Percentiles rank a stretch among this genome's conserved stretches.
These are phyloP conservation scores for Nannoperca australis DNA, from an alignment of 2,797 vertebrate species.

Conservation along the genomic window DNA sequence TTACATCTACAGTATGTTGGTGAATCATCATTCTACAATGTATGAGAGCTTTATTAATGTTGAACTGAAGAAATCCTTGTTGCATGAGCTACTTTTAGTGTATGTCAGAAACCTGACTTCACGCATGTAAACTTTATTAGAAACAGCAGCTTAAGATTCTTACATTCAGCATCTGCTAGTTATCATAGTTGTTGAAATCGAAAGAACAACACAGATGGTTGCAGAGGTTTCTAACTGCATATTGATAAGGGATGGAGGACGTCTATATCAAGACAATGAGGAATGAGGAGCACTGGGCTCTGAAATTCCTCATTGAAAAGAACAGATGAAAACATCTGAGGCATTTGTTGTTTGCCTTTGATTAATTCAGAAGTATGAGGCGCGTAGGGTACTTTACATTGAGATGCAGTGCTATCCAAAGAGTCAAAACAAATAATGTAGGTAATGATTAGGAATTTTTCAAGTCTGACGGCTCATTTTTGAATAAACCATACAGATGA, in stretches of 20 bases:
- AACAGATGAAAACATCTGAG: slow-evolving; percentile 14
- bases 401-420: slow-evolving; percentile 6
- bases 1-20: slow-evolving; percentile 12
- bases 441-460: slow-evolving; percentile 22
- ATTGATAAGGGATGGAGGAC: slow-evolving; percentile 21
- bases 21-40: neutral
- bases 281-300: slow-evolving; percentile 6
- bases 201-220: slow-evolving; percentile 25
- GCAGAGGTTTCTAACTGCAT: slow-evolving; percentile 27
- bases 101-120: neutral
- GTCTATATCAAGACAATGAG: slow-evolving; percentile 31
- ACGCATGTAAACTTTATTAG: neutral
- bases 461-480: neutral
- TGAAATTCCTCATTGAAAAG: slow-evolving; percentile 7
- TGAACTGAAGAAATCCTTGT: neutral
- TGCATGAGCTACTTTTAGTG: neutral
- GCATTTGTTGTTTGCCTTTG: slow-evolving; percentile 23
- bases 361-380: slow-evolving; percentile 7
- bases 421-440: slow-evolving; percentile 22
- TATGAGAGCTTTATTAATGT: neutral
- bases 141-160: neutral
- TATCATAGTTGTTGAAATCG: neutral
- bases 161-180: slow-evolving; percentile 17
- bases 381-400: neutral
- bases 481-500: slow-evolving; percentile 27